These are phyloP conservation scores for Tipula vernalis DNA, from an alignment of 2,888 invertebrate species.

Conservation along the genomic window DNA sequence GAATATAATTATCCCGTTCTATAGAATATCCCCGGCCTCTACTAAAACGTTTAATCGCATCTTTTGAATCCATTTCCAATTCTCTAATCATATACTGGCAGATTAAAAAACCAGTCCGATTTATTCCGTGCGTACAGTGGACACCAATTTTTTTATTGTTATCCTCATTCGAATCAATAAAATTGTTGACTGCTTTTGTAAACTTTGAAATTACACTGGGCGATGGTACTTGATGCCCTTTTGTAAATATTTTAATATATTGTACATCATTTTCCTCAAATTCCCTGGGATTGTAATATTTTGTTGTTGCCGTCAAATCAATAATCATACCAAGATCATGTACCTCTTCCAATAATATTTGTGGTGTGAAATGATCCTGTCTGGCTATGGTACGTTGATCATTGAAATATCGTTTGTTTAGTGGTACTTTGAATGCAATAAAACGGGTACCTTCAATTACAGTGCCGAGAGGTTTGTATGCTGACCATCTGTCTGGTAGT, in stretches of 20 bases:
- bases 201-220: too few species aligned
- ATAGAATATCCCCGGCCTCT: constrained; percentile 53
- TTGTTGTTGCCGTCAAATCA: too few species aligned
- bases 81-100: constrained; percentile 59
- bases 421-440: constrained; percentile 45
- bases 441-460: constrained; percentile 41
- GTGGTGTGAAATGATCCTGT: too few species aligned
- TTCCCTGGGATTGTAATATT: too few species aligned
- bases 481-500: constrained; percentile 29
- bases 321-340: too few species aligned
- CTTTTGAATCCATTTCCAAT: constrained; percentile 40
- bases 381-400: too few species aligned
- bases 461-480: constrained; percentile 36
- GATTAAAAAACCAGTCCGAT: constrained; percentile 67
- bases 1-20: constrained; percentile 44
- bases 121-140: constrained; percentile 72
- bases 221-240: too few species aligned
- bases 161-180: too few species aligned
- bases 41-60: constrained; percentile 52
- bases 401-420: constrained; percentile 21
- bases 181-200: too few species aligned
- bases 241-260: too few species aligned
- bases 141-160: constrained; percentile 55
- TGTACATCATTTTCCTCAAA: too few species aligned
- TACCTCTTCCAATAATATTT: too few species aligned